Base-by-base conservation (phyloP, 2,113 vertebrate genomes). In the Junco hyemalis region DNA sequence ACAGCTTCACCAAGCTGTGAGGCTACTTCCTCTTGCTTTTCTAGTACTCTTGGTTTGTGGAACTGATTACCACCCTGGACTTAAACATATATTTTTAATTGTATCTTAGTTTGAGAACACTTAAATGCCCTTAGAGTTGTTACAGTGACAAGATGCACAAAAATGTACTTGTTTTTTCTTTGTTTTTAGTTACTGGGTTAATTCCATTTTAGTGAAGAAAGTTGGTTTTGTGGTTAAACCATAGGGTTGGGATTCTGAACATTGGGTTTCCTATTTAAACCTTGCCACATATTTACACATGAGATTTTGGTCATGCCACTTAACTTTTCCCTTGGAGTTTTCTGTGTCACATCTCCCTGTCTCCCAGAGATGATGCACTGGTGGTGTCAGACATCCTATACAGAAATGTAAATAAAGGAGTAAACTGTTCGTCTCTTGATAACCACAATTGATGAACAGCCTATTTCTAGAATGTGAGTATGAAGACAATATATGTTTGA, bases 171-270 rank as follows among this genome's bases (percentile, higher is more conserved):
- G 45, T 18, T 70, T 93, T 86, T 45, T 54, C 40, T 68, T 96
- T 95, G 74, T n/a, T 93, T 91, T 90, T 81, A 72, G 42, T 72
- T 71, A 31, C 36, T 64, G 35, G 25, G 11, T 74, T 94, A 87
- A 76, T 60, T 92, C 63, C 24, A 5, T 77, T 56, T 78, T 74
- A 81, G 71, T 68, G 56, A 60, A 88, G 76, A 85, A 90, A 80
- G 64, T 35, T 91, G 56, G 36, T 33, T 94, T 90, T 96, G 80
- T 90, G 80, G 76, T 86, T 94, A 74, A 86, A 93, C 31, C 56
- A 50, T 4, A 79, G 44, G 18, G 18, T 42, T 78, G 45, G 38
- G 64, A 86, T 78, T 77, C 47, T 74, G 68, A 96, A 71, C 25
- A 48, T 76, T 97, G 91, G 73, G 56, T 51, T 86, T 95, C 66